Base-by-base conservation (phyloP, 2,113 vertebrate genomes). In the Atractosteus spatula region DNA sequence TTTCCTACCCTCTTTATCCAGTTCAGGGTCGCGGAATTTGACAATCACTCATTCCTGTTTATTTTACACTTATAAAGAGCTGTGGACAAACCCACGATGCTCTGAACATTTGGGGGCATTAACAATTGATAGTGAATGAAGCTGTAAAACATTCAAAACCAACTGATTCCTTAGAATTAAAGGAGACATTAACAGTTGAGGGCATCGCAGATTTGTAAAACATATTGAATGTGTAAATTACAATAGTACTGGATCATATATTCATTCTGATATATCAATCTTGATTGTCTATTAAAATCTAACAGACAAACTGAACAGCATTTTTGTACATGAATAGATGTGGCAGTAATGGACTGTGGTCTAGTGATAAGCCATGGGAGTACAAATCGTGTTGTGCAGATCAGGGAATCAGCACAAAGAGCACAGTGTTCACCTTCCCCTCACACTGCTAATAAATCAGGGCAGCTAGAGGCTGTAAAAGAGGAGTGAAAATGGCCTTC, bases 301-400 rank as follows among this genome's bases (percentile, higher is more conserved):
- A 59, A 59, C 57, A 59, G 57, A 59, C n/a, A 16, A 10, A 51
- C 47, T 59, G 57, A 5, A 5, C n/a, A 59, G 57, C 14, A n/a
- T 59, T 59, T 59, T 13, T 59, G n/a, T 59, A 6, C 84, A 82
- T 80, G 86, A 78, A 59, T 87, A 63, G 83, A 84, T 82, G 88
- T 87, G 86, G 88, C 85, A 88, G 89, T 92, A 91, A 93, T 90
- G 87, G 86, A 91, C 88, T 29, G 70, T 83, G 85, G 79, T 83
- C 78, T 84, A 80, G 86, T 78, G 90, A 92, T 93, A 92, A 92
- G 85, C 88, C 76, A 82, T 2, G 72, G 81, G 88, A 86, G 84
- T 82, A 77, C 77, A 8, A 29, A 62, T 0, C 13, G 41, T 59
- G 55, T 77, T n/a, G 72, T 62, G 61, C 55, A 79, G 78, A 82